Conservation (phyloP, 2,113 vertebrate species). For the Spermophilus dauricus region DNA sequence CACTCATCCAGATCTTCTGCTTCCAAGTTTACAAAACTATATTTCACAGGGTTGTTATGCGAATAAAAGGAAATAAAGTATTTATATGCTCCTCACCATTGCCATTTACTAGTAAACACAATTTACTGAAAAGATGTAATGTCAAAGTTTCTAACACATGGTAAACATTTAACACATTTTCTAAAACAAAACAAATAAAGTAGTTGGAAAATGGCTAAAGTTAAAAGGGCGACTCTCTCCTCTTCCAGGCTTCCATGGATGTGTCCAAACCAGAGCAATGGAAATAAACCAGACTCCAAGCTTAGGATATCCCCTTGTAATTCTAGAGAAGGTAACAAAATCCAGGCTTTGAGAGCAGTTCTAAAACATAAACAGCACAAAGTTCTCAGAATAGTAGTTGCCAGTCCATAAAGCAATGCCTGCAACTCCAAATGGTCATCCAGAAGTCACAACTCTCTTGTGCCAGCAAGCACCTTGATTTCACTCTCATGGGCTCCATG, state of each 20-base stretch:
- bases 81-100: not conserved
- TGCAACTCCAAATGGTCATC: not conserved
- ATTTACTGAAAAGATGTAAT: not conserved
- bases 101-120: not conserved
- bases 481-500: not conserved
- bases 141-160: not conserved
- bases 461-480: not conserved
- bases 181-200: conserved; percentile 14
- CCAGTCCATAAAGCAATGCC: not conserved
- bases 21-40: not conserved
- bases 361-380: not conserved
- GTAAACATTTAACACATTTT: conserved; percentile 17
- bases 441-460: not conserved
- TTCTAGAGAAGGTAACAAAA: conserved; percentile 46
- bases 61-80: conserved; percentile 32
- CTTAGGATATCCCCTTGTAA: not conserved
- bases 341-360: not conserved
- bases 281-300: conserved; percentile 11
- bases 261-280: not conserved
- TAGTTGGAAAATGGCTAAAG: not conserved
- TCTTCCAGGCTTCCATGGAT: not conserved
- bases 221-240: not conserved
- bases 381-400: not conserved
- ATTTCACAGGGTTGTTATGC: not conserved
- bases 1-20: not conserved